phyloP scores from a whole-genome alignment of 1,140 invertebrate genomes.

The Tetramorium simillimum region DNA sequence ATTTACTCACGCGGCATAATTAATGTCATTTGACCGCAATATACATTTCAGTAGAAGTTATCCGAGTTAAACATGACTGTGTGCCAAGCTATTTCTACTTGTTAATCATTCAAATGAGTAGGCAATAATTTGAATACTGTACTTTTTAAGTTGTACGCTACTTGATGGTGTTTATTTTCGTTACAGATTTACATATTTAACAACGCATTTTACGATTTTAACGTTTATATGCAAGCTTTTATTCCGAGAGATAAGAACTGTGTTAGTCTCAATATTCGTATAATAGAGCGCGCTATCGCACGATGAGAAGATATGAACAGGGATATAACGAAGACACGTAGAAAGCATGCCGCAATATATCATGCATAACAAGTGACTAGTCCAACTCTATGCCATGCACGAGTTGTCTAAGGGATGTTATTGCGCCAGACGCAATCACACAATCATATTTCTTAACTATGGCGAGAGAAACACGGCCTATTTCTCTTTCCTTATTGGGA shows the following conservation, averaged over 20 bases:
- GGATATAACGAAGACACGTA: slow-evolving; percentile 76
- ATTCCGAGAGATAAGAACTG: slow-evolving; percentile 49
- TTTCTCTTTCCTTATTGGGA: slow-evolving; percentile 51
- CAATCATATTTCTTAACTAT: slow-evolving; percentile 72
- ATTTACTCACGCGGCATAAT: slow-evolving; percentile 47
- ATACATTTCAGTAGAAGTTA: slow-evolving; percentile 40
- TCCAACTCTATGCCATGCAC: slow-evolving; percentile 67
- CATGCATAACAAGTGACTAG: slow-evolving; percentile 76
- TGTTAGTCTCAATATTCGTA: slow-evolving; percentile 70
- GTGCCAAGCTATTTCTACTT: slow-evolving; percentile 5
- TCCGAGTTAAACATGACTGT: slow-evolving; percentile 12
- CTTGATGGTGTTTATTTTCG: not conserved
- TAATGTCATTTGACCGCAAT: slow-evolving; percentile 52
- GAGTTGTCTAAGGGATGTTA: slow-evolving; percentile 72
- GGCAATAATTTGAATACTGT: not conserved
- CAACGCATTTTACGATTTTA: not conserved
- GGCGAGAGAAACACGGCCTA: slow-evolving; percentile 35
- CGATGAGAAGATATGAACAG: slow-evolving; percentile 71
- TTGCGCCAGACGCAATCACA: slow-evolving; percentile 69
- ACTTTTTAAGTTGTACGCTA: not conserved
- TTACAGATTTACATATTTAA: not conserved
- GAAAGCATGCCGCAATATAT: slow-evolving; percentile 74
- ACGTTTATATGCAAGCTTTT: not conserved
- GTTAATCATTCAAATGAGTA: slow-evolving; percentile 2
- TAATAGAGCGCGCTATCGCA: slow-evolving; percentile 69